A percentile compares a stretch with the other conserved stretches of the same genome.
Evolutionary conservation across 2,113 vertebrate species (phyloP).

Genomic region (Cyanoramphus novaezelandiae): DNA sequence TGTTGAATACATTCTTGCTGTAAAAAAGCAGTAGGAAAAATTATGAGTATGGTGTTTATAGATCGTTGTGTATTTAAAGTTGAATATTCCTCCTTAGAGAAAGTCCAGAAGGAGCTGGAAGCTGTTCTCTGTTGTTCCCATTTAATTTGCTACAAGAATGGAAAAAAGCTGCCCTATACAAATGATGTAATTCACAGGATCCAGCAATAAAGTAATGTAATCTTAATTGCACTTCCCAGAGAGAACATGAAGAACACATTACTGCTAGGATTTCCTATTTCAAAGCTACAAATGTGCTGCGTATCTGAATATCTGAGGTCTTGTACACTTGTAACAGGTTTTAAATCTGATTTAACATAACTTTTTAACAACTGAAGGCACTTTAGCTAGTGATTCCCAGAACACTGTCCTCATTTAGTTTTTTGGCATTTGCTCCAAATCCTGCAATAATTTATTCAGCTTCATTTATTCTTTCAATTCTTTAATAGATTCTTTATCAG

Average conservation of each 20-base stretch:
- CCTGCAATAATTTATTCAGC: background rate
- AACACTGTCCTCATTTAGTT: background rate
- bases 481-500: background rate
- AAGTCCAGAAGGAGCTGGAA: slow-evolving; percentile 63
- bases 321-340: background rate
- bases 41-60: background rate
- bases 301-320: background rate
- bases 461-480: background rate
- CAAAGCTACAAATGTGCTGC: slow-evolving; percentile 42
- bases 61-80: background rate
- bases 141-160: slow-evolving; percentile 15
- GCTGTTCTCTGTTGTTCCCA: slow-evolving; percentile 2
- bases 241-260: background rate
- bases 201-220: background rate
- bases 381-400: background rate
- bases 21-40: background rate
- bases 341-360: background rate
- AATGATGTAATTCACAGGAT: slow-evolving; percentile 49
- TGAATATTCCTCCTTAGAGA: slow-evolving; percentile 29
- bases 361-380: background rate
- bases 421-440: background rate
- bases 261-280: background rate
- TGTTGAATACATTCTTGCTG: background rate
- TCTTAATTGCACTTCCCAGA: slow-evolving; percentile 16
- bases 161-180: slow-evolving; percentile 47